Evolutionary conservation across 1,140 invertebrate species (phyloP).

Genomic region (Linepithema humile): DNA sequence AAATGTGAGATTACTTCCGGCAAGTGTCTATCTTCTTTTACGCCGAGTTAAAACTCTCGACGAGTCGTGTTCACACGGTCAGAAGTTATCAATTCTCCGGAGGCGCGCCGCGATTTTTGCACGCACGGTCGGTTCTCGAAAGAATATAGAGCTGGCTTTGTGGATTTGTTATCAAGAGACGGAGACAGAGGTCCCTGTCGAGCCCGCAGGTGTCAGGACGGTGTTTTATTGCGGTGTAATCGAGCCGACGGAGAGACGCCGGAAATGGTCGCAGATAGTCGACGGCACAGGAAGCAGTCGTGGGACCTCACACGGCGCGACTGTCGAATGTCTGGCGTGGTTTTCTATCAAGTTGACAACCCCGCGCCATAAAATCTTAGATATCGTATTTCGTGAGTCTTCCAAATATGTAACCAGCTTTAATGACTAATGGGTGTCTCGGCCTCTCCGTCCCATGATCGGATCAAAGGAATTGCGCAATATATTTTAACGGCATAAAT

Average conservation of each 20-base stretch:
- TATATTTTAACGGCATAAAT: not conserved
- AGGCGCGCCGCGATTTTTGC: slow-evolving; percentile 27
- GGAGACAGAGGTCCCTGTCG: slow-evolving; percentile 65
- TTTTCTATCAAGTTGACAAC: slow-evolving; percentile 42
- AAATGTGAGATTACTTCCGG: slow-evolving; percentile 38
- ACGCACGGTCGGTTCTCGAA: slow-evolving; percentile 7
- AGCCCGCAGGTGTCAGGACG: slow-evolving; percentile 78
- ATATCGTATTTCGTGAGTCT: not conserved
- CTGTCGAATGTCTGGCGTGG: slow-evolving; percentile 42
- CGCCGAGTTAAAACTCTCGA: not conserved
- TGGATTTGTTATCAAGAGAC: slow-evolving; percentile 73
- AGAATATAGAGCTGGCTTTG: slow-evolving; percentile 69
- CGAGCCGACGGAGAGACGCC: slow-evolving; percentile 77
- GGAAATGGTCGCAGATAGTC: slow-evolving; percentile 78
- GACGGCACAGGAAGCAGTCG: slow-evolving; percentile 69
- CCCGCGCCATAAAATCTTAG: not conserved
- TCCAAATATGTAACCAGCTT: not conserved
- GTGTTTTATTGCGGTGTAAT: slow-evolving; percentile 81
- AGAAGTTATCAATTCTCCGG: slow-evolving; percentile 28
- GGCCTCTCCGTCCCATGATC: not conserved
- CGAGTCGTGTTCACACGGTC: slow-evolving; percentile 38
- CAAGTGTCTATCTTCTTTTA: slow-evolving; percentile 13
- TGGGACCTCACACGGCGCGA: slow-evolving; percentile 72
- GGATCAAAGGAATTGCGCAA: too few relatives aligned
- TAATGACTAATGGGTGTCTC: not conserved